Conservation (phyloP, 1,140 invertebrate species). For the Scaptodrosophila lebanonensis region DNA sequence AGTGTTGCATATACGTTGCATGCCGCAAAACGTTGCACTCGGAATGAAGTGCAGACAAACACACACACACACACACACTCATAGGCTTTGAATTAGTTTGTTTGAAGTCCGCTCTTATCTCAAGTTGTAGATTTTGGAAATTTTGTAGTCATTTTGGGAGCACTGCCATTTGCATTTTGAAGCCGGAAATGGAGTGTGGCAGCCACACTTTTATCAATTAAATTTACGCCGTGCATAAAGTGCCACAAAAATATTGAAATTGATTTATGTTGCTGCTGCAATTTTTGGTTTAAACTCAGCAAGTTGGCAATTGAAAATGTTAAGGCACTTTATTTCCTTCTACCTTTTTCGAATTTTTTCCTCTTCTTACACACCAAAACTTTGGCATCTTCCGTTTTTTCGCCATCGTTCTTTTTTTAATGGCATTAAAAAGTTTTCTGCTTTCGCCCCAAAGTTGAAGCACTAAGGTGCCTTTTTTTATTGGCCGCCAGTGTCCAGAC, state of each 20-base stretch:
- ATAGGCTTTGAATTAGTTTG: conserved; percentile 75
- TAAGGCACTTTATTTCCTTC: conserved; percentile 9
- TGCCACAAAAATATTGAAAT: conserved; percentile 36
- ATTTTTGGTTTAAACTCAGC: conserved; percentile 28
- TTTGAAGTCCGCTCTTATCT: conserved; percentile 65
- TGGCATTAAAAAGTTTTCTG: conserved; percentile 73
- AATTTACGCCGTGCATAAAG: conserved; percentile 63
- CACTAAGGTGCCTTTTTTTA: conserved; percentile 70
- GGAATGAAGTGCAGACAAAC: conserved; percentile 16
- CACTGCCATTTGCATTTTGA: conserved; percentile 42
- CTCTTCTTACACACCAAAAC: conserved; percentile 37
- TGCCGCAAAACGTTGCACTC: too few relatives aligned
- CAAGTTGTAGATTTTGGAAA: conserved; percentile 69
- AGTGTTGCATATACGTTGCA: conserved; percentile 45
- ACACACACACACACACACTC: conserved; percentile 28
- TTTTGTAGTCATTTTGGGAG: conserved; percentile 62
- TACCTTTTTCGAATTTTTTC: conserved; percentile 46
- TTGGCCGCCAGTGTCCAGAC: conserved; percentile 52
- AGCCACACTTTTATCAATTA: conserved; percentile 64
- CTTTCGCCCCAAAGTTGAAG: conserved; percentile 50
- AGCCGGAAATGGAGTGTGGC: not conserved
- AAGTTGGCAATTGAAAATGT: conserved; percentile 33
- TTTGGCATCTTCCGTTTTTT: conserved; percentile 28
- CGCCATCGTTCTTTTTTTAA: conserved; percentile 55
- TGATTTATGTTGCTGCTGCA: conserved; percentile 29